Percentiles rank a stretch among this genome's conserved stretches.
Evolutionary conservation across 2,888 invertebrate genomes (phyloP).

Genomic region (Amblyteles armatorius): DNA sequence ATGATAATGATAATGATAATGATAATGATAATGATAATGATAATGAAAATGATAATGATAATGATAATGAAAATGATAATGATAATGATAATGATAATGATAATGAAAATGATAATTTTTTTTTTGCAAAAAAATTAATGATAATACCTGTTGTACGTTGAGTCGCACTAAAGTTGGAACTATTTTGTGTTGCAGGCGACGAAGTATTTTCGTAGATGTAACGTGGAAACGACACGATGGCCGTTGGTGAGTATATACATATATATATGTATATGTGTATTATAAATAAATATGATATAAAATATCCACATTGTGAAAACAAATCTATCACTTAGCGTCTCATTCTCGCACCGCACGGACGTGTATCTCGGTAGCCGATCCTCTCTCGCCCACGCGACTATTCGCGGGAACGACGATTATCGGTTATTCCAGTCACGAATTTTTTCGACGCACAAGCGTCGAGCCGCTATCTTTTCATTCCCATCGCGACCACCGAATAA

Average conservation of each 20-base stretch:
- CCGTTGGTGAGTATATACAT: conserved; percentile 56
- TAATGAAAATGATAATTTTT: too few relatives aligned
- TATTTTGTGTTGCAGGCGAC: conserved; percentile 50
- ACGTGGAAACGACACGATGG: conserved; percentile 40
- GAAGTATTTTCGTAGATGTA: conserved; percentile 20
- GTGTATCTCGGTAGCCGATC: conserved; percentile 57
- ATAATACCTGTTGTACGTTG: not conserved
- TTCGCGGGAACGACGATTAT: conserved; percentile 37
- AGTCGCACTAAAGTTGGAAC: too few relatives aligned
- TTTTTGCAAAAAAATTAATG: not conserved
- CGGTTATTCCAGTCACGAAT: conserved; percentile 61
- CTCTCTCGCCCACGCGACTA: conserved; percentile 32
- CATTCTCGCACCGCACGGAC: conserved; percentile 21
- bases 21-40: too few relatives aligned
- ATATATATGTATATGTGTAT: not conserved
- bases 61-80: too few relatives aligned
- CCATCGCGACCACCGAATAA: conserved; percentile 60
- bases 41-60: too few relatives aligned
- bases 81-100: too few relatives aligned
- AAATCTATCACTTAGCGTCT: conserved; percentile 18
- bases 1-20: too few relatives aligned
- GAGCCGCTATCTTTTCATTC: conserved; percentile 63
- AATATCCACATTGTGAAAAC: conserved; percentile 4
- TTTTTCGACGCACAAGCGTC: conserved; percentile 50
- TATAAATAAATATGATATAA: not conserved